A percentile compares a stretch with the other conserved stretches of the same genome.
Conservation (phyloP, 2,888 invertebrate species). For the Cerastoderma edule region DNA sequence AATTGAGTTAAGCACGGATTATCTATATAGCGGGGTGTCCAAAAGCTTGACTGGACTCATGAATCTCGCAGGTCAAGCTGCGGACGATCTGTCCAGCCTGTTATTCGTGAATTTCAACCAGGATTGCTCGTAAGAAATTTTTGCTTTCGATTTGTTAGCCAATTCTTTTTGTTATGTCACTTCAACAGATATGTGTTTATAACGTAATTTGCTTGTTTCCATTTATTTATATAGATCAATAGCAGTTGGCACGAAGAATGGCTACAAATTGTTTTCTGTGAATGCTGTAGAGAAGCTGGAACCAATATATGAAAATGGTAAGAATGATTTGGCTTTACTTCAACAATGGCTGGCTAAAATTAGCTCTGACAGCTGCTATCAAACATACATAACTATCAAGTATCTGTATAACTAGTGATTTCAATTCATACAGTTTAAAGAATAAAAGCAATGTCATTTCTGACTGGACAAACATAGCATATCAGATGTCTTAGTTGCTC, state of each 20-base stretch:
- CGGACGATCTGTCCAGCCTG: conserved; percentile 89
- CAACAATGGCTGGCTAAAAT: neutral
- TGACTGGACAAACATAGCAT: too few species aligned
- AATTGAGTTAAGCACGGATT: conserved; percentile 71
- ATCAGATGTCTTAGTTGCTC: too few species aligned
- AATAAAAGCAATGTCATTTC: too few species aligned
- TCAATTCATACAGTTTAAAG: too few species aligned
- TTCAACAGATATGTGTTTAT: neutral
- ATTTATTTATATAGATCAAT: conserved; percentile 86
- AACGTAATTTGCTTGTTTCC: neutral
- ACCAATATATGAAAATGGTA: conserved; percentile 94
- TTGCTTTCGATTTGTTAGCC: conserved; percentile 37
- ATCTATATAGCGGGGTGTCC: conserved; percentile 70
- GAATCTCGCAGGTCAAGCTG: conserved; percentile 92
- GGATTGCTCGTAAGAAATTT: conserved; percentile 95
- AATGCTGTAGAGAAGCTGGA: conserved; percentile 91
- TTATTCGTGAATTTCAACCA: conserved; percentile 99
- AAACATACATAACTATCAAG: too few species aligned
- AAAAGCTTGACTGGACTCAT: conserved; percentile 89
- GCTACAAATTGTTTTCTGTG: conserved; percentile 95
- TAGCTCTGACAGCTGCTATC: conserved; percentile 17
- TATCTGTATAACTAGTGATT: too few species aligned
- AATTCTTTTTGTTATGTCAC: neutral
- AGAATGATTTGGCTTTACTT: neutral
- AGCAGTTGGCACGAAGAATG: conserved; percentile 95